Evolutionary conservation across 2,888 invertebrate genomes (phyloP), one percentile per base, ranked within the genome.

Genomic region (Automeris io): DNA sequence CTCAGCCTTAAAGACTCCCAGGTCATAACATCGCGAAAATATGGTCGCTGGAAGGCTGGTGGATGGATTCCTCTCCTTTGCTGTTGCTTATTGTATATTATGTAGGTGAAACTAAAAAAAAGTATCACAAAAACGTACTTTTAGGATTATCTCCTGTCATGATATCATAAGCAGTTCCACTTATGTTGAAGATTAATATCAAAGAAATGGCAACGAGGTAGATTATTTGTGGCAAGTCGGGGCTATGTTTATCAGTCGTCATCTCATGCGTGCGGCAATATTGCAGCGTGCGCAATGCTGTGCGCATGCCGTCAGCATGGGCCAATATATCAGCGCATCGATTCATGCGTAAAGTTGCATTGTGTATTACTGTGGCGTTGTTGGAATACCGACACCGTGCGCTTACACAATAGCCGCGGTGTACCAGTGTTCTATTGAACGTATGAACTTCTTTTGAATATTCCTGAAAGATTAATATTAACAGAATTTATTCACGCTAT

Each of bases 341-440:
- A 8, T 26, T 13, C 13, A 26, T 13, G 7, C 13, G 26, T 4
- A 26, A 3, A 7, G 26, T 26, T 8, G 13, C 16, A 13, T 26
- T 26, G 1, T 7, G 26, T 26, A 4, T 13, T n/a, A n/a, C n/a
- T n/a, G n/a, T n/a, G n/a, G n/a, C n/a, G n/a, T n/a, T n/a, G n/a
- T n/a, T n/a, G n/a, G n/a, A n/a, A 39, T 41, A 25, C 16, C 46
- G 42, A 26, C 61, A 61, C 5, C 64, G 54, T 1, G 43, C 36
- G 36, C 47, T 59, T 25, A 70, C 45, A 44, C 70, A 70, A 47
- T 59, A 63, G n/a, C 71, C 70, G 1, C 70, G 61, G 25, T 64
- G 64, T 1, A 71, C 45, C 0, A 59, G 52, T 2, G 65, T 64
- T 11, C 58, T 61, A 40, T 66, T 55, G 46, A 56, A 66, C 24